These are phyloP conservation scores for Synodontis membranacea DNA, from an alignment of 2,113 vertebrate genomes.

Conservation along the genomic window DNA sequence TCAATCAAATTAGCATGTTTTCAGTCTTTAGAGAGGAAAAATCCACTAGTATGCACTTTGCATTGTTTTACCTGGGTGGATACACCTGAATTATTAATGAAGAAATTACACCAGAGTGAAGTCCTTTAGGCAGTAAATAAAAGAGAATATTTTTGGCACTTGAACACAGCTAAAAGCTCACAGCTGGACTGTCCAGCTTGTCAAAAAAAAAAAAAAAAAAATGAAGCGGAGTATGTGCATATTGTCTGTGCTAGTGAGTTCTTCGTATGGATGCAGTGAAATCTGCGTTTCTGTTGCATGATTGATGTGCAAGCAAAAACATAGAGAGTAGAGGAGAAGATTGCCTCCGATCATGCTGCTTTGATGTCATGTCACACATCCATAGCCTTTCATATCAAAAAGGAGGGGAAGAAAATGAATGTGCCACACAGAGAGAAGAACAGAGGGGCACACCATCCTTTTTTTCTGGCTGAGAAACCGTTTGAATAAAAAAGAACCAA, in stretches of 20 bases:
- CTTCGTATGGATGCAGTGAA: conserved; percentile 38
- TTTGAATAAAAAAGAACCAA: conserved; percentile 35
- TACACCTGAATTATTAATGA: conserved; percentile 39
- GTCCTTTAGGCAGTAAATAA: conserved; percentile 21
- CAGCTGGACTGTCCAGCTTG: conserved; percentile 34
- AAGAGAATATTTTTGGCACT: not conserved
- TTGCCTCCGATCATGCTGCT: conserved; percentile 48
- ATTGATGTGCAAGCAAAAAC: conserved; percentile 40
- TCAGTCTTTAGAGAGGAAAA: not conserved
- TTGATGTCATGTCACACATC: conserved; percentile 52
- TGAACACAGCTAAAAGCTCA: conserved; percentile 30
- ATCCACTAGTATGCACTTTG: conserved; percentile 7
- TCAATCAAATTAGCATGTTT: not conserved
- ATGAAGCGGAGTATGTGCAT: conserved; percentile 31
- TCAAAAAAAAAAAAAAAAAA: conserved; percentile 23
- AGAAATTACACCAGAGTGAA: not conserved
- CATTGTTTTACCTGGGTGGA: conserved; percentile 12
- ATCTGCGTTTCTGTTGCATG: conserved; percentile 33
- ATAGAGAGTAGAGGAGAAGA: conserved; percentile 21
- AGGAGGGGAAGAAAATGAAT: conserved; percentile 33
- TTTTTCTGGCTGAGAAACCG: conserved; percentile 9
- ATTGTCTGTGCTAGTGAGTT: conserved; percentile 8
- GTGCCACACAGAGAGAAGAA: conserved; percentile 31
- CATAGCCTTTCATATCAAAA: conserved; percentile 35
- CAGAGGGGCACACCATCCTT: conserved; percentile 18